phyloP scores from a whole-genome alignment of 1,140 invertebrate genomes.

The Solenopsis fugax region DNA sequence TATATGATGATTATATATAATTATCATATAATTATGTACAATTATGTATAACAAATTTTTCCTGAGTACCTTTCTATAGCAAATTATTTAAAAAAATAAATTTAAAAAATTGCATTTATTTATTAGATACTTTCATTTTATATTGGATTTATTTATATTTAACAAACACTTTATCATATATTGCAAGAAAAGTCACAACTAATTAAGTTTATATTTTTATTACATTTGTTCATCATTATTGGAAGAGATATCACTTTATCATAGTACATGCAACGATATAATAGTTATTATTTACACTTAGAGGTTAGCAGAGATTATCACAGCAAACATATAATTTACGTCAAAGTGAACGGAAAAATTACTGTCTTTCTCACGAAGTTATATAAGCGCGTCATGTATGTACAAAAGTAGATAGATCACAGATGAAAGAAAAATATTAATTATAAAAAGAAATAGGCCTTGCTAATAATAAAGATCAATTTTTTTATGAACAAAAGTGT shows the following conservation, averaged over 20 bases:
- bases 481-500: neutral
- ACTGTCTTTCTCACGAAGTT: neutral
- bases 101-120: neutral
- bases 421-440: neutral
- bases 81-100: no score
- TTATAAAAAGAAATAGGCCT: neutral
- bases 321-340: neutral
- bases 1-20: no score
- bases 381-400: neutral
- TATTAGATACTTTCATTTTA: neutral
- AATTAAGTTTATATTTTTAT: conserved; percentile 9
- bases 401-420: neutral
- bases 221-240: neutral
- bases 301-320: conserved; percentile 35
- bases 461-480: neutral
- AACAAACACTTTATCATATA: neutral
- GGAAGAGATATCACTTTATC: neutral
- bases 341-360: neutral
- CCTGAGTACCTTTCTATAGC: no score
- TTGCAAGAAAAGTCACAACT: neutral
- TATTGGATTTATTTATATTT: neutral
- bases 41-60: no score
- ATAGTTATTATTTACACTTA: neutral
- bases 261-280: no score
- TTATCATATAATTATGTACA: no score